phyloP scores from a whole-genome alignment of 2,888 invertebrate species.

The Mesorhabditis belari region DNA sequence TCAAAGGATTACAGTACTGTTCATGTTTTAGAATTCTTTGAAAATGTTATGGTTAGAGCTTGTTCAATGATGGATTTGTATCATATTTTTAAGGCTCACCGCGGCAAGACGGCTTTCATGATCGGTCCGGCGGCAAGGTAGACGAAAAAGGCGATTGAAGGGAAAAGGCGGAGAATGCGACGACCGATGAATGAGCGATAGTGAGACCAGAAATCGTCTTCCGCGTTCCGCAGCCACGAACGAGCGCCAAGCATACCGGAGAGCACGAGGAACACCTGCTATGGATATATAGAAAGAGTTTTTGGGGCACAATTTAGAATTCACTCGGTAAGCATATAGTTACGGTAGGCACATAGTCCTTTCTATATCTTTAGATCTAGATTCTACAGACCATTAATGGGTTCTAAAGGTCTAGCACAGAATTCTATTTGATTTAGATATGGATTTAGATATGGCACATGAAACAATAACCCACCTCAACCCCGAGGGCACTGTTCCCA shows the following conservation, averaged over 20 bases:
- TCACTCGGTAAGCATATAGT: no score
- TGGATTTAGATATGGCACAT: no score
- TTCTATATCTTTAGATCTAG: no score
- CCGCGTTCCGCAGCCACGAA: slow-evolving; percentile 35
- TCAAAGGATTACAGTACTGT: no score
- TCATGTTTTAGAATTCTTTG: not conserved
- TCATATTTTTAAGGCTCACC: slow-evolving; percentile 7
- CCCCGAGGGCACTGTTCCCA: slow-evolving; percentile 50
- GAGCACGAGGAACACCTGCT: slow-evolving; percentile 37
- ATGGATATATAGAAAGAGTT: not conserved
- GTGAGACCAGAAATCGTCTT: slow-evolving; percentile 32
- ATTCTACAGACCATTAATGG: no score
- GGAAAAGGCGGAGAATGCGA: slow-evolving; percentile 41
- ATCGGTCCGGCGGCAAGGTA: slow-evolving; percentile 41
- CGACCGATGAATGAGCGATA: slow-evolving; percentile 33
- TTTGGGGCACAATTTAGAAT: not conserved
- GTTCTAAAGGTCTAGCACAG: no score
- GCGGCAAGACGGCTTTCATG: slow-evolving; percentile 28
- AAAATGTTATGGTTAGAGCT: not conserved
- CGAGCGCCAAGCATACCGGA: slow-evolving; percentile 47
- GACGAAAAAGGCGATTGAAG: slow-evolving; percentile 42
- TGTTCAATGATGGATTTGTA: not conserved
- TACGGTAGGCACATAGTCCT: no score
- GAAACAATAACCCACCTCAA: slow-evolving; percentile 26
- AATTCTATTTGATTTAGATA: no score